Evolutionary conservation across 2,113 vertebrate genomes (phyloP).

Genomic region (Erpornis zantholeuca): DNA sequence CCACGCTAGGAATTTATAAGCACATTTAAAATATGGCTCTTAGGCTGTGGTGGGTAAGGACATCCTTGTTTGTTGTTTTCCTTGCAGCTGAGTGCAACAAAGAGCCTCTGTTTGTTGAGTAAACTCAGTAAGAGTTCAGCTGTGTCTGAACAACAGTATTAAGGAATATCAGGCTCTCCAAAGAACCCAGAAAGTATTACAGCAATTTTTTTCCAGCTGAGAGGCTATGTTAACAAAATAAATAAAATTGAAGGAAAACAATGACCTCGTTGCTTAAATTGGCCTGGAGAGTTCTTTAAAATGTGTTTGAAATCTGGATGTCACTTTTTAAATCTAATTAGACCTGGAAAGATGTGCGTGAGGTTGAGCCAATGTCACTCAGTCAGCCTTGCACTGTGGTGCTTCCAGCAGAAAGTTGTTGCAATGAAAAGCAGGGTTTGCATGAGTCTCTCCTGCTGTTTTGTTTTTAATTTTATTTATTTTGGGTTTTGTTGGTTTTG

Average conservation of each 20-base stretch:
- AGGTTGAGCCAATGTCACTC: not conserved
- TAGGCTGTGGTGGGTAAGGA: not conserved
- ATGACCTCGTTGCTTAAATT: not conserved
- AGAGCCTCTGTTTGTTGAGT: not conserved
- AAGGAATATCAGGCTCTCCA: not conserved
- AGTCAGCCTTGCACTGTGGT: not conserved
- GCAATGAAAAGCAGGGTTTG: not conserved
- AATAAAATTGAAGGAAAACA: not conserved
- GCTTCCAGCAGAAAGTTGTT: not conserved
- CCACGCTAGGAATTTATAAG: not conserved
- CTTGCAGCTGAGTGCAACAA: not conserved
- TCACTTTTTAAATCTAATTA: not conserved
- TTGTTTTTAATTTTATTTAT: not conserved
- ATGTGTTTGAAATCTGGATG: not conserved
- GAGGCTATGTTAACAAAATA: not conserved
- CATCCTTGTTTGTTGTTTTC: not conserved
- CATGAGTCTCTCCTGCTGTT: not conserved
- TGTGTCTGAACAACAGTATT: not conserved
- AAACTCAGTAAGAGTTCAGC: not conserved
- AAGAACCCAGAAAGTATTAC: not conserved
- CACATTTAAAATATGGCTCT: not conserved
- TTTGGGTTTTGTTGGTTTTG: not conserved
- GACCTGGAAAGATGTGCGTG: fast-evolving
- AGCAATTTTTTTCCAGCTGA: not conserved
- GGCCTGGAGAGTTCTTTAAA: not conserved